Conservation (phyloP, 1,140 invertebrate species). For the Pseudomyrmex gracilis region DNA sequence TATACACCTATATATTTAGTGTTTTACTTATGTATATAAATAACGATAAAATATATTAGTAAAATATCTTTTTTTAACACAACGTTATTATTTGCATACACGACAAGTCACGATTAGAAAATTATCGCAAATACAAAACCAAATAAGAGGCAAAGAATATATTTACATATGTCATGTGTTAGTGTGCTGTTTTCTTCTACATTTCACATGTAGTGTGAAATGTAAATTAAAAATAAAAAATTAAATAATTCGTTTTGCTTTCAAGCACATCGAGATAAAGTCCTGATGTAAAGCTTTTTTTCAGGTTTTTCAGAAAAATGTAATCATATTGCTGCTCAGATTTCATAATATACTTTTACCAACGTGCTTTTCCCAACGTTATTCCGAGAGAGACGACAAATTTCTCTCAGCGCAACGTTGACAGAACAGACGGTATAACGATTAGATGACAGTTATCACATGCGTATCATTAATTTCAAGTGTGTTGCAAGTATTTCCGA, state of each 20-base stretch:
- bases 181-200: too few species aligned
- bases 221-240: too few species aligned
- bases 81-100: constrained; percentile 3
- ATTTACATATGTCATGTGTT: too few species aligned
- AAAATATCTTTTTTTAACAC: too few species aligned
- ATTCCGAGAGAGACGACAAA: constrained; percentile 19
- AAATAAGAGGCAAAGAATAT: not conserved
- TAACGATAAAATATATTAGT: too few species aligned
- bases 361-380: constrained; percentile 45
- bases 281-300: not conserved
- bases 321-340: not conserved
- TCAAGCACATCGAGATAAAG: constrained; percentile 10
- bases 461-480: constrained; percentile 51
- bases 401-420: constrained; percentile 33
- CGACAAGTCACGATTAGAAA: constrained; percentile 49
- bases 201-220: too few species aligned
- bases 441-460: constrained; percentile 47
- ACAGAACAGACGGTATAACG: not conserved
- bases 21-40: too few species aligned
- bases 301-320: constrained; percentile 1
- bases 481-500: constrained; percentile 60
- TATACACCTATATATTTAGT: too few species aligned
- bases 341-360: not conserved
- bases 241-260: not conserved
- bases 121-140: not conserved